phyloP scores from a whole-genome alignment of 2,113 vertebrate species.

The Archocentrus centrarchus region DNA sequence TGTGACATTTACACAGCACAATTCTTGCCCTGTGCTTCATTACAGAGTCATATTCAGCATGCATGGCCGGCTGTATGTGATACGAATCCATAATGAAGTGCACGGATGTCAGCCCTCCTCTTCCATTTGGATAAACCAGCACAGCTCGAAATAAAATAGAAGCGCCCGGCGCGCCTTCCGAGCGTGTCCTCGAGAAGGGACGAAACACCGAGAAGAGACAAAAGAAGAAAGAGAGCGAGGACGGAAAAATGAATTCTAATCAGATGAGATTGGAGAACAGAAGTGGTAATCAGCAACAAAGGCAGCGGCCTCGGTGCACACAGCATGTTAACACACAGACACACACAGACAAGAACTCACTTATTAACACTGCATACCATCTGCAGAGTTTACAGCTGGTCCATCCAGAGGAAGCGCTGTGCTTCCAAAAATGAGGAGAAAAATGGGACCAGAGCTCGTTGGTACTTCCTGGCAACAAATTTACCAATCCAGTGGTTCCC shows the following conservation, averaged over 20 bases:
- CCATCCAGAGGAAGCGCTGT: neutral
- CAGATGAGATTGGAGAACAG: conserved; percentile 53
- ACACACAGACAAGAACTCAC: neutral
- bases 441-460: neutral
- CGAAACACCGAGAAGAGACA: neutral
- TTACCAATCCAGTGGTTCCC: neutral
- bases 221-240: conserved; percentile 1
- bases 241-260: conserved; percentile 49
- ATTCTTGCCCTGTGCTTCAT: conserved; percentile 51
- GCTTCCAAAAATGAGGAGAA: neutral
- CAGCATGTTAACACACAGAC: conserved; percentile 32
- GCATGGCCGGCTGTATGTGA: conserved; percentile 44
- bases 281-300: conserved; percentile 58
- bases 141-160: conserved; percentile 36
- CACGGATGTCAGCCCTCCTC: conserved; percentile 25
- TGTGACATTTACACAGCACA: conserved; percentile 55
- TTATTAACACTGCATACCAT: conserved; percentile 66
- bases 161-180: conserved; percentile 3
- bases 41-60: conserved; percentile 56
- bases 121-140: conserved; percentile 38
- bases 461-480: neutral
- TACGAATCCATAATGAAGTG: conserved; percentile 45
- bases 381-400: conserved; percentile 47
- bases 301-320: neutral
- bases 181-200: conserved; percentile 7